phyloP scores from a whole-genome alignment of 1,140 invertebrate species.

The Drosophila neocordata region DNA sequence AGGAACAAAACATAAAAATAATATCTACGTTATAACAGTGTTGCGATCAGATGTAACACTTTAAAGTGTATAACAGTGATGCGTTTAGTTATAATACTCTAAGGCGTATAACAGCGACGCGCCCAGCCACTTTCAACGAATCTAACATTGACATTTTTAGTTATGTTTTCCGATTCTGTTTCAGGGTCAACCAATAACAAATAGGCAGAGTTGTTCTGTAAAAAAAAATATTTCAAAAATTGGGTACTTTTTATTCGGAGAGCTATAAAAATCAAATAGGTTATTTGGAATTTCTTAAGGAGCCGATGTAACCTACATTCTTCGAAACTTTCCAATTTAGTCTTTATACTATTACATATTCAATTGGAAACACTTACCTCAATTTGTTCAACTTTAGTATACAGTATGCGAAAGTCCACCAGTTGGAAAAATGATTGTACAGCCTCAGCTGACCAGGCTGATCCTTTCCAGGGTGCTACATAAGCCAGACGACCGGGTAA shows the following conservation, averaged over 20 bases:
- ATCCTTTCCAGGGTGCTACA: slow-evolving; percentile 36
- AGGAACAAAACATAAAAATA: slow-evolving; percentile 2
- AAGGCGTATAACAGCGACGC: slow-evolving; percentile 38
- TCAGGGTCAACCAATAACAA: slow-evolving; percentile 62
- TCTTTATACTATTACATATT: no score
- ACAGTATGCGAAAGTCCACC: slow-evolving; percentile 43
- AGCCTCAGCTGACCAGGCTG: slow-evolving; percentile 37
- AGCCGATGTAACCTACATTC: no score
- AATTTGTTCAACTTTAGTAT: slow-evolving; percentile 40
- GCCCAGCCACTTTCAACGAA: slow-evolving; percentile 55
- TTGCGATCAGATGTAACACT: slow-evolving; percentile 13
- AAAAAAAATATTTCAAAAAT: background rate
- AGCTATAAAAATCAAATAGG: no score
- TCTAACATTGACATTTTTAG: slow-evolving; percentile 46
- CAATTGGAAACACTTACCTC: slow-evolving; percentile 16
- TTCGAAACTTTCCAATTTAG: no score
- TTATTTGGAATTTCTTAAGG: no score
- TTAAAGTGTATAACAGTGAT: slow-evolving; percentile 36
- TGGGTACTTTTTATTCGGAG: no score
- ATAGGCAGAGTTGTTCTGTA: slow-evolving; percentile 35
- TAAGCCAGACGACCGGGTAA: slow-evolving; percentile 42
- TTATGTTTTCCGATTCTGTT: background rate
- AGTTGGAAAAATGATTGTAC: slow-evolving; percentile 42
- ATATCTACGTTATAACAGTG: slow-evolving; percentile 25
- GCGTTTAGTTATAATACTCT: slow-evolving; percentile 12